Percentiles rank a stretch among this genome's conserved stretches.
phyloP scores from a whole-genome alignment of 2,888 invertebrate genomes.

The Neoaliturus tenellus region DNA sequence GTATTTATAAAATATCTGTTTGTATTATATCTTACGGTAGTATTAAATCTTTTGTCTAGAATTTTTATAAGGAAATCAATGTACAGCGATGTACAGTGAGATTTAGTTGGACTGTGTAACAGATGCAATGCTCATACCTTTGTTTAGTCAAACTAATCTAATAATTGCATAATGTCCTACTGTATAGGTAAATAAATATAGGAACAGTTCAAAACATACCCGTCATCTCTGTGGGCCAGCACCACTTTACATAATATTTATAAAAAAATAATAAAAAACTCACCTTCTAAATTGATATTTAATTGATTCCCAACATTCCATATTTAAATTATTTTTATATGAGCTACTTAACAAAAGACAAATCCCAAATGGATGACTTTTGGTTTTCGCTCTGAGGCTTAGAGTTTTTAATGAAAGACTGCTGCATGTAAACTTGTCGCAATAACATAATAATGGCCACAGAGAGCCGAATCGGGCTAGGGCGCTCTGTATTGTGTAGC shows the following conservation, averaged over 20 bases:
- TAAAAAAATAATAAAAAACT: no score
- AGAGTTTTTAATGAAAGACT: background rate
- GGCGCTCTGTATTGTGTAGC: slow-evolving; percentile 1
- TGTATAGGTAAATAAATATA: background rate
- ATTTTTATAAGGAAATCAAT: slow-evolving; percentile 27
- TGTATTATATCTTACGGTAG: slow-evolving; percentile 21
- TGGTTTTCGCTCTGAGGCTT: background rate
- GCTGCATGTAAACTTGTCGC: slow-evolving; percentile 10
- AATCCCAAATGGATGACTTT: background rate
- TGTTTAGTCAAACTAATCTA: slow-evolving; percentile 4
- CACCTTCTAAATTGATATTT: background rate
- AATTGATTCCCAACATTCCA: slow-evolving; percentile 5
- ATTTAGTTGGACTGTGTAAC: slow-evolving; percentile 23
- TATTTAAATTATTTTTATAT: slow-evolving; percentile 2
- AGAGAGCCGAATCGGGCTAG: slow-evolving; percentile 16
- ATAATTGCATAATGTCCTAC: background rate
- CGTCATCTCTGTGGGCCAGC: background rate
- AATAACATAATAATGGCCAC: slow-evolving; percentile 22
- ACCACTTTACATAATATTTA: no score
- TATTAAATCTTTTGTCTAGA: slow-evolving; percentile 21
- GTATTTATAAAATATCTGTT: slow-evolving; percentile 24
- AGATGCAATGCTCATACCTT: slow-evolving; percentile 22
- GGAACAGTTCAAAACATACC: background rate
- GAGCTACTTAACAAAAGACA: background rate
- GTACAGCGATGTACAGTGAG: background rate